phyloP scores from a whole-genome alignment of 2,888 invertebrate genomes.

The Nomada ruficornis region DNA sequence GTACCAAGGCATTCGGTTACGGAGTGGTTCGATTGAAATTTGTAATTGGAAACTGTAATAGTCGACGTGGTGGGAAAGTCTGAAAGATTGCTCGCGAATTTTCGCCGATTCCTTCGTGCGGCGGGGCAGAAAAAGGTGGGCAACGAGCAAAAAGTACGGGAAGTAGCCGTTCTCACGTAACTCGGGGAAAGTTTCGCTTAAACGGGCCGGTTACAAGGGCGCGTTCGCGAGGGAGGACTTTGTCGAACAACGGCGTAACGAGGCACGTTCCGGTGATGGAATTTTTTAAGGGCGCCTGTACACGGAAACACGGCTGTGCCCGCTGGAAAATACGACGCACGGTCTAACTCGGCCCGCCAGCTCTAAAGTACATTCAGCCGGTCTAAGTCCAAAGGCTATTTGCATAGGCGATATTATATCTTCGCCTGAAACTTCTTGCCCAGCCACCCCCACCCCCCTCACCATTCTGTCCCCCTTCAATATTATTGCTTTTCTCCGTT shows the following conservation, averaged over 20 bases:
- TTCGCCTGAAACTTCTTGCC: conserved; percentile 69
- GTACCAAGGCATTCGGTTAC: too few relatives aligned
- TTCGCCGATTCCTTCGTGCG: background rate
- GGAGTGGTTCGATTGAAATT: background rate
- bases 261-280: conserved; percentile 62
- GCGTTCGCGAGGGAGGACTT: conserved; percentile 36
- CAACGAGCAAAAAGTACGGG: background rate
- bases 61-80: background rate
- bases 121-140: background rate
- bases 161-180: conserved; percentile 50
- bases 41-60: background rate
- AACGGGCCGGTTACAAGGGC: conserved; percentile 17
- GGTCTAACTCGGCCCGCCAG: conserved; percentile 70
- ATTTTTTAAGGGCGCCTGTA: conserved; percentile 61
- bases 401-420: conserved; percentile 84
- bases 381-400: conserved; percentile 84
- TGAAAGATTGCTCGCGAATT: conserved; percentile 25
- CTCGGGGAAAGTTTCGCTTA: conserved; percentile 46
- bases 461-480: conserved; percentile 50
- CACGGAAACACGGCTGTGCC: conserved; percentile 32
- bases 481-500: conserved; percentile 55
- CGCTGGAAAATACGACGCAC: conserved; percentile 61
- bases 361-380: conserved; percentile 82
- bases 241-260: conserved; percentile 57
- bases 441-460: conserved; percentile 46